Evolutionary conservation across 1,140 invertebrate genomes (phyloP).

Genomic region (Achroia grisella): DNA sequence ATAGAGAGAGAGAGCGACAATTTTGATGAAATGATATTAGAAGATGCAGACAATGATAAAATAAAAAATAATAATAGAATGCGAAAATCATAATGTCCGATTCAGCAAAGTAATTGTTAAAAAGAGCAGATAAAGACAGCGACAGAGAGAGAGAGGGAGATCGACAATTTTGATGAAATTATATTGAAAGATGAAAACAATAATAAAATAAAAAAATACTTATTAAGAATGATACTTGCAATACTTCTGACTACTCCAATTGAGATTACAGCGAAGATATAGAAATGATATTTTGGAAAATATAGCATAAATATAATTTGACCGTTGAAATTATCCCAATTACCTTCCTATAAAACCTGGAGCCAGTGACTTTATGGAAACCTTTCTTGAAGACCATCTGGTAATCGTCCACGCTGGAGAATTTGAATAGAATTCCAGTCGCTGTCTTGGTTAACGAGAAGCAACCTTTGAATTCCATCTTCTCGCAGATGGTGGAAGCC

Average conservation of each 20-base stretch:
- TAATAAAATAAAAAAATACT: too few species aligned
- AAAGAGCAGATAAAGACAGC: background rate
- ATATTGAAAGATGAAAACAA: too few species aligned
- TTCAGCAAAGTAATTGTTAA: background rate
- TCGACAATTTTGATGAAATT: too few species aligned
- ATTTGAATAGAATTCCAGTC: constrained; percentile 90
- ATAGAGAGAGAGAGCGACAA: background rate
- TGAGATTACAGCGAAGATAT: too few species aligned
- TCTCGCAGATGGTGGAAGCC: constrained; percentile 88
- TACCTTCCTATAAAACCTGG: constrained; percentile 86
- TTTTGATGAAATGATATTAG: too few species aligned
- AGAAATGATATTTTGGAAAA: too few species aligned
- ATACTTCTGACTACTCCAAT: too few species aligned
- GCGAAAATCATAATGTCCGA: too few species aligned
- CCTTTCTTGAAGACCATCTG: constrained; percentile 89
- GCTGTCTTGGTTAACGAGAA: constrained; percentile 90
- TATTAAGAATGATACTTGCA: too few species aligned
- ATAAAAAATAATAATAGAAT: too few species aligned
- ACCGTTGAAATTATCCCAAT: constrained; percentile 14
- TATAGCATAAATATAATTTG: background rate
- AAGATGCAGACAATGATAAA: too few species aligned
- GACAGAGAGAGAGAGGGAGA: background rate
- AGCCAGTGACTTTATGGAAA: constrained; percentile 87
- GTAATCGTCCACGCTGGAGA: constrained; percentile 88
- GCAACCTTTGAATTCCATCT: constrained; percentile 88